phyloP scores from a whole-genome alignment of 2,113 vertebrate genomes.

The Corvus hawaiiensis region DNA sequence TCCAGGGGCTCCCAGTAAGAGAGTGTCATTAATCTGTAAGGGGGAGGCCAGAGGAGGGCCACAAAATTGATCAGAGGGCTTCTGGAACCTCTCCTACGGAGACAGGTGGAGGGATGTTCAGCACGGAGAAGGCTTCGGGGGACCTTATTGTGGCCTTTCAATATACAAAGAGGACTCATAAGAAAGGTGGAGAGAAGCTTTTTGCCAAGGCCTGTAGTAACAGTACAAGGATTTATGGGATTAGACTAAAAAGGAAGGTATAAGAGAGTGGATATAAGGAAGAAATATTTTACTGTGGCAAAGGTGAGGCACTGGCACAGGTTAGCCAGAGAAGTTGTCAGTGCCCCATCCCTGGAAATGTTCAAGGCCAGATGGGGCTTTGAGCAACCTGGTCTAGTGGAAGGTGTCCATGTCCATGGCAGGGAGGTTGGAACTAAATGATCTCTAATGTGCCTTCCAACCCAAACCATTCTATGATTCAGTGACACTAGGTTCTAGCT shows the following conservation, averaged over 20 bases:
- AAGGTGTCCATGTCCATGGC: neutral
- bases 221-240: accelerated
- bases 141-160: accelerated
- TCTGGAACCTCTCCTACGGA: neutral
- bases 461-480: neutral
- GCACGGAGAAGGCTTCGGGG: accelerated
- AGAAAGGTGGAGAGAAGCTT: neutral
- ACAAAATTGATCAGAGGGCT: neutral
- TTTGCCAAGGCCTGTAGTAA: neutral
- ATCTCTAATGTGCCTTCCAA: neutral
- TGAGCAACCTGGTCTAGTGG: neutral
- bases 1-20: neutral
- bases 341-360: neutral
- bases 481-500: neutral
- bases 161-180: neutral
- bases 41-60: neutral
- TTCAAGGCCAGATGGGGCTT: neutral
- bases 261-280: neutral
- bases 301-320: neutral
- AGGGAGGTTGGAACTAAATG: accelerated
- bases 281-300: neutral
- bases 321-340: neutral
- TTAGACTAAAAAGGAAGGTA: neutral
- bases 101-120: neutral
- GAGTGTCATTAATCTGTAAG: neutral